phyloP scores from a whole-genome alignment of 2,797 vertebrate species.

The Diglossa cyanea region DNA sequence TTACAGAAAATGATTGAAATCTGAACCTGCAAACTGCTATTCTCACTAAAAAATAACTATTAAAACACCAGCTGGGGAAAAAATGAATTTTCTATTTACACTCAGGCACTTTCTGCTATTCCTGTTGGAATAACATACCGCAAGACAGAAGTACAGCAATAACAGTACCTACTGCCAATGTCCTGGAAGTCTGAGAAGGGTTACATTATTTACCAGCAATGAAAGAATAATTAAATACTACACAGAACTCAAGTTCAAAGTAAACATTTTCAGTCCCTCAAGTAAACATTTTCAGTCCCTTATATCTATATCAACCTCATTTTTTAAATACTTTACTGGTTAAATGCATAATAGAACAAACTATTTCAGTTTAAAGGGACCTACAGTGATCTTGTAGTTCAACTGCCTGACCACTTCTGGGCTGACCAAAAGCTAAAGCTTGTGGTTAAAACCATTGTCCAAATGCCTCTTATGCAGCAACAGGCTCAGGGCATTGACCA shows the following conservation, averaged over 20 bases:
- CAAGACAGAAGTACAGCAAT: neutral
- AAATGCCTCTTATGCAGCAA: neutral
- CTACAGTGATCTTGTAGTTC: neutral
- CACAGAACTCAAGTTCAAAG: neutral
- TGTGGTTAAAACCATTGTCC: neutral
- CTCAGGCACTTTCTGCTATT: neutral
- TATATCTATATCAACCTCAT: neutral
- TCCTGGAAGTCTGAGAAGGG: neutral
- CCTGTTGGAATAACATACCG: neutral
- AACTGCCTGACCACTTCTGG: neutral
- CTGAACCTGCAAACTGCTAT: neutral
- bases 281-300: neutral
- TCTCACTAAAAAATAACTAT: neutral
- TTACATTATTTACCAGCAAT: neutral
- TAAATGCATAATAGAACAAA: neutral
- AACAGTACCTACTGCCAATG: neutral
- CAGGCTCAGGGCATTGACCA: neutral
- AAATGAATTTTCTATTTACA: neutral
- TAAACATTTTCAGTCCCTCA: neutral
- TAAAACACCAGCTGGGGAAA: neutral
- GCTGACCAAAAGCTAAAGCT: neutral
- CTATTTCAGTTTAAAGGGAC: neutral
- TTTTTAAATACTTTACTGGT: neutral
- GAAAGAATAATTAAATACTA: neutral
- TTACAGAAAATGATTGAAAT: neutral